Conservation (phyloP, 2,888 invertebrate species). For the Lycia hirtaria region DNA sequence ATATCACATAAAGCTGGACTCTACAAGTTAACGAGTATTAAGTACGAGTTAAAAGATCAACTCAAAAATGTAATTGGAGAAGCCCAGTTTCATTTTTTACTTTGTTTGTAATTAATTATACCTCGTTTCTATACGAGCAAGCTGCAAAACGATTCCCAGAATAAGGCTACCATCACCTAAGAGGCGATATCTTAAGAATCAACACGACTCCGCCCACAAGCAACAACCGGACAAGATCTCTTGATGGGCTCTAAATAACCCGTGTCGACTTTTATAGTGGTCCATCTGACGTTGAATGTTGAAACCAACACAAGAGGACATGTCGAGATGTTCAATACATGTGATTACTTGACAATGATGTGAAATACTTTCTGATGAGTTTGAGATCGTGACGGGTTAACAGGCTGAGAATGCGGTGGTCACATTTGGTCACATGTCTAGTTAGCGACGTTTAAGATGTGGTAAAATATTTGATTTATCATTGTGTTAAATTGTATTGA, state of each 20-base stretch:
- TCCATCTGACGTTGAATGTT: constrained; percentile 71
- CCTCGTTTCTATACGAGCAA: not conserved
- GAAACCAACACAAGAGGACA: constrained; percentile 55
- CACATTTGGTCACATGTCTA: constrained; percentile 19
- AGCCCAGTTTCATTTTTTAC: no score
- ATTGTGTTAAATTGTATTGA: not conserved
- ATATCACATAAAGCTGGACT: no score
- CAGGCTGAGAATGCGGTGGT: constrained; percentile 5
- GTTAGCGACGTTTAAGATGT: constrained; percentile 14
- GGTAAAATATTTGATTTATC: constrained; percentile 9
- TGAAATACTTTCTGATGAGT: constrained; percentile 26
- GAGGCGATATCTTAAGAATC: constrained; percentile 69
- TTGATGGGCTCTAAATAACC: constrained; percentile 73
- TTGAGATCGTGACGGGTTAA: constrained; percentile 22
- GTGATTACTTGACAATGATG: constrained; percentile 55
- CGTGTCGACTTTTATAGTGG: constrained; percentile 68
- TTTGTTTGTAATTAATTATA: not conserved
- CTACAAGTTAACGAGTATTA: no score
- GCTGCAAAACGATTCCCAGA: constrained; percentile 37
- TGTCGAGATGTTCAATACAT: constrained; percentile 56
- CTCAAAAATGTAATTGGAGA: no score
- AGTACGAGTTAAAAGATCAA: no score
- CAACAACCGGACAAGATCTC: constrained; percentile 64
- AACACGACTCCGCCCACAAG: constrained; percentile 66
- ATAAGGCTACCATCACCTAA: constrained; percentile 51